Base-by-base conservation (phyloP, 2,797 vertebrate species). In the Coracias cyanogaster region DNA sequence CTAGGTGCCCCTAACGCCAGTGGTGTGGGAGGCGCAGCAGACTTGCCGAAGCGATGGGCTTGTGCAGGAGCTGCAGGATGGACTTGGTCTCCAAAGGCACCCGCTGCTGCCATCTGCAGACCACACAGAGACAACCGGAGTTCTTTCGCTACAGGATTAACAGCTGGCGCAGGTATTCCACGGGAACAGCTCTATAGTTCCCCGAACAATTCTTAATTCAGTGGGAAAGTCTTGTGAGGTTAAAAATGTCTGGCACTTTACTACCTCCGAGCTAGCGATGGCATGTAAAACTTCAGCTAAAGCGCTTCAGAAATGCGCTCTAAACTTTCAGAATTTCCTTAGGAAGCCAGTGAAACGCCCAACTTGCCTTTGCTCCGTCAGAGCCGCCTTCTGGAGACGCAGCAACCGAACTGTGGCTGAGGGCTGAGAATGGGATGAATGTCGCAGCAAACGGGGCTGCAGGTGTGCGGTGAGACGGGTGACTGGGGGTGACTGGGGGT, bases 51-150 rank as follows among this genome's bases (percentile, higher is more conserved):
- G 13, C 26, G 35, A 39, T 12, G 24, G 33, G 16, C 13, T 60
- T 17, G 48, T 5, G 33, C 55, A 81, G 64, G 26, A 52, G 62
- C 77, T 15, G 1, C 33, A 24, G 48, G 48, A n/a, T 5, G 17
- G 19, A 83, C 25, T 7, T 9, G 1, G 5, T 72, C 35, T 73
- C 61, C 82, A 94, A 77, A 91, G 45, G 25, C 41, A 85, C 55
- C 74, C 62, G 51, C 54, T 96, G 72, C 96, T 96, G 89, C 96
- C 96, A 96, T 52, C 97, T 96, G 83, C 52, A 86, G 96, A 90
- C 60, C 1, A 90, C 90, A 89, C 19, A 48, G n/a, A 35, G 37
- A 37, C 37, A 37, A 37, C 37, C 37, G 9, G 37, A 37, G 37
- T 37, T 37, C 37, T 37, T 37, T 37, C 37, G 37, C 37, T 37